These are phyloP conservation scores for Synergus laeviventris DNA, from an alignment of 2,888 invertebrate species.

Conservation along the genomic window DNA sequence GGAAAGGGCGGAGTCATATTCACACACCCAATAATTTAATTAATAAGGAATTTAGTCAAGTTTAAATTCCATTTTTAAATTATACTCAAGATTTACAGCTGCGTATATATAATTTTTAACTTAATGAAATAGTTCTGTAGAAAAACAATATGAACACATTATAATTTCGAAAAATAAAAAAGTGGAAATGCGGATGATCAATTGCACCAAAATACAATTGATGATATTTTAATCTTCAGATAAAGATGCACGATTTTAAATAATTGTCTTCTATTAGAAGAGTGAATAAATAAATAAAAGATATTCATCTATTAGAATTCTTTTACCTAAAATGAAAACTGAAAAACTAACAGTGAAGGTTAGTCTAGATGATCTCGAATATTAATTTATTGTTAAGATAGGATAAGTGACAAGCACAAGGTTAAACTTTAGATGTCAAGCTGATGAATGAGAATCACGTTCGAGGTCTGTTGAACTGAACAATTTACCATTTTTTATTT, in stretches of 20 bases:
- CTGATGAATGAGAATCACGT: constrained; percentile 16
- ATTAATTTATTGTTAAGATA: constrained; percentile 14
- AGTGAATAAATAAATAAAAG: not conserved
- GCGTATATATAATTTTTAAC: not conserved
- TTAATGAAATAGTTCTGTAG: not conserved
- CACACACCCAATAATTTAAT: too few relatives aligned
- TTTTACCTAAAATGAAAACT: not conserved
- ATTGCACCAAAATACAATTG: not conserved
- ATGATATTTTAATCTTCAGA: not conserved
- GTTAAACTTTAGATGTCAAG: constrained; percentile 14
- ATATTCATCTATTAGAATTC: not conserved
- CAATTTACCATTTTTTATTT: constrained; percentile 40
- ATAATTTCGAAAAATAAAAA: not conserved
- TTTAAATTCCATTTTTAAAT: not conserved
- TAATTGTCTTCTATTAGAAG: not conserved
- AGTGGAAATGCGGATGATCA: not conserved
- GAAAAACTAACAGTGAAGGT: not conserved
- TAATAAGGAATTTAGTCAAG: too few relatives aligned
- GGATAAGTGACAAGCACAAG: constrained; percentile 22
- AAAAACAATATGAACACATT: not conserved
- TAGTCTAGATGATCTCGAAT: constrained; percentile 17
- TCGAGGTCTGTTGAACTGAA: constrained; percentile 22
- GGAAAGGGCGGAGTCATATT: too few relatives aligned
- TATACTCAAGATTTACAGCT: not conserved
- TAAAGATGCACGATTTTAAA: not conserved